These are phyloP conservation scores for Lasioglossum vierecki DNA, from an alignment of 2,888 invertebrate species.

Conservation along the genomic window DNA sequence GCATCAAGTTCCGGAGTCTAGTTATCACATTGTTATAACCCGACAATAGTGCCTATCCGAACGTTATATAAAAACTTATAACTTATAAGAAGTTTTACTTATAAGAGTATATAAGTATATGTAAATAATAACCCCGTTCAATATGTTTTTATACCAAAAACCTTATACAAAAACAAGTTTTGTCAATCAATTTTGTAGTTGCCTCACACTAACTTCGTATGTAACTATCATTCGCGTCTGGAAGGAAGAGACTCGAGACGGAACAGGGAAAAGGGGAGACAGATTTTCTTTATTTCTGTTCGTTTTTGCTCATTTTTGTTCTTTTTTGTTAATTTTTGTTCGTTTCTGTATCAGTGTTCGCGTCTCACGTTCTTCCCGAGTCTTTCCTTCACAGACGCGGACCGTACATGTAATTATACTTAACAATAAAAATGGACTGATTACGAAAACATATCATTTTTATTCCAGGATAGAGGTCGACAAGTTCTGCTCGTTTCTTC, in stretches of 20 bases:
- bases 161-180: neutral
- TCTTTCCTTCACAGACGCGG: neutral
- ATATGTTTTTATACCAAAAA: conserved; percentile 4
- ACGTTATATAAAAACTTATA: neutral
- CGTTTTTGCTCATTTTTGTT: too few relatives aligned
- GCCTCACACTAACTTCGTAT: neutral
- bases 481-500: too few relatives aligned
- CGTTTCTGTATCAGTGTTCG: too few relatives aligned
- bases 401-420: neutral
- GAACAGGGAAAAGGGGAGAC: neutral
- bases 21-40: neutral
- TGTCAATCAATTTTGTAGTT: neutral
- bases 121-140: neutral
- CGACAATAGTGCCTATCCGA: neutral
- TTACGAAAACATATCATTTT: neutral
- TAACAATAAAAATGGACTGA: conserved; percentile 5
- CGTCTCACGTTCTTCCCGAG: neutral
- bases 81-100: neutral
- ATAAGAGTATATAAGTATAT: neutral
- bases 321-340: too few relatives aligned
- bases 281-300: neutral
- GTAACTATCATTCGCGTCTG: neutral
- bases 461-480: neutral
- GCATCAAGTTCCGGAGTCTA: too few relatives aligned
- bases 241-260: neutral